phyloP scores from a whole-genome alignment of 2,888 invertebrate species.

The Gymnoscelis rufifasciata region DNA sequence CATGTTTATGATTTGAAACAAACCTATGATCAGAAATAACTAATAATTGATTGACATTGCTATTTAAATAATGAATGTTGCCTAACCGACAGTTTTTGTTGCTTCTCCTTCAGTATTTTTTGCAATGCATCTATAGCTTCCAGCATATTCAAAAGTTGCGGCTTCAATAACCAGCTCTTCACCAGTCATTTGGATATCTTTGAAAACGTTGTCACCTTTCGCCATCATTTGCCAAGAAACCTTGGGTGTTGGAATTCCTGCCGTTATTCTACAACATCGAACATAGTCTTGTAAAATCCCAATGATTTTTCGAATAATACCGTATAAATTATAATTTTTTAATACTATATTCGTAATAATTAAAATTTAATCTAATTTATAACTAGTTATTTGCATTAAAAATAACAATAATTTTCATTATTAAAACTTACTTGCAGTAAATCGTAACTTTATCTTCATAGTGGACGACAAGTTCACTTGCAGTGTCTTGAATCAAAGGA shows the following conservation, averaged over 20 bases:
- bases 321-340: too few relatives aligned
- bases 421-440: not conserved
- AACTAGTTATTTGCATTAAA: too few relatives aligned
- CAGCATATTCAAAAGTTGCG: constrained; percentile 3
- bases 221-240: constrained; percentile 8
- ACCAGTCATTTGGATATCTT: not conserved
- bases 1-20: too few relatives aligned
- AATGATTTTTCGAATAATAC: too few relatives aligned
- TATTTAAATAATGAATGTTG: too few relatives aligned
- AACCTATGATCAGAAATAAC: too few relatives aligned
- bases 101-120: not conserved
- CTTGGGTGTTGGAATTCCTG: constrained; percentile 9
- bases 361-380: too few relatives aligned
- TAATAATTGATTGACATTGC: too few relatives aligned
- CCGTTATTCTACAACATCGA: constrained; percentile 8
- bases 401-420: not conserved
- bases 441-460: not conserved
- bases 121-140: constrained; percentile 12
- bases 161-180: constrained; percentile 6
- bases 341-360: too few relatives aligned
- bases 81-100: not conserved
- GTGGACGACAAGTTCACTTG: not conserved
- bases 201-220: not conserved
- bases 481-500: not conserved
- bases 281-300: too few relatives aligned